Percentiles rank a stretch among this genome's conserved stretches.
These are phyloP conservation scores for Pseudococcus longispinus DNA, from an alignment of 2,888 invertebrate genomes.

Conservation along the genomic window DNA sequence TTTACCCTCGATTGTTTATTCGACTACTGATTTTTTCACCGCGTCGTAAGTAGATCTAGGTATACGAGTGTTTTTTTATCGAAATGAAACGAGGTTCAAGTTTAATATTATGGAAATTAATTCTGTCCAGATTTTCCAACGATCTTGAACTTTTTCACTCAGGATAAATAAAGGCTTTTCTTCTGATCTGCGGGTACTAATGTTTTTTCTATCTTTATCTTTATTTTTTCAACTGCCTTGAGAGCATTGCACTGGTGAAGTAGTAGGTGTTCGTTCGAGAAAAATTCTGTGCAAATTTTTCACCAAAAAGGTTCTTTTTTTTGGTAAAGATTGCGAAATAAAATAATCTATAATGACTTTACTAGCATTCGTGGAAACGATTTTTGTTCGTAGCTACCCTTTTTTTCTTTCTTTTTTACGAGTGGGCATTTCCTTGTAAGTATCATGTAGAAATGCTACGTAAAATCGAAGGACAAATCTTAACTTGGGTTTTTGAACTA, in stretches of 20 bases:
- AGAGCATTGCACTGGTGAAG: too few species aligned
- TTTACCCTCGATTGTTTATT: neutral
- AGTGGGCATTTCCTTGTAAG: too few species aligned
- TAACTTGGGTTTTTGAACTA: too few species aligned
- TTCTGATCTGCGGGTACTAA: neutral
- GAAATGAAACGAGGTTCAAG: neutral
- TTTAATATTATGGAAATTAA: neutral
- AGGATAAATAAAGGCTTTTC: neutral
- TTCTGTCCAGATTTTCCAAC: neutral
- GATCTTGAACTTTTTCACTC: neutral
- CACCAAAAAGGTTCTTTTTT: neutral
- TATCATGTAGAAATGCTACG: too few species aligned
- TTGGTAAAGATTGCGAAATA: too few species aligned
- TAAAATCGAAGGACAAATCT: too few species aligned
- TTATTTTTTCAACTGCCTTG: neutral
- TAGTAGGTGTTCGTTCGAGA: neutral
- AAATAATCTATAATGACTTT: too few species aligned
- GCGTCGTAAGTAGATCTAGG: neutral
- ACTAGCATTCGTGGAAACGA: too few species aligned
- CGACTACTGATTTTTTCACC: neutral
- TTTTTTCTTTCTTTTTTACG: too few species aligned
- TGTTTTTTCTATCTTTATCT: neutral
- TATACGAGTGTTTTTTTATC: neutral
- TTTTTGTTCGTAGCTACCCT: too few species aligned
- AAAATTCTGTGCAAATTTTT: neutral